phyloP scores from a whole-genome alignment of 2,888 invertebrate genomes.

The Morinoia aosen region DNA sequence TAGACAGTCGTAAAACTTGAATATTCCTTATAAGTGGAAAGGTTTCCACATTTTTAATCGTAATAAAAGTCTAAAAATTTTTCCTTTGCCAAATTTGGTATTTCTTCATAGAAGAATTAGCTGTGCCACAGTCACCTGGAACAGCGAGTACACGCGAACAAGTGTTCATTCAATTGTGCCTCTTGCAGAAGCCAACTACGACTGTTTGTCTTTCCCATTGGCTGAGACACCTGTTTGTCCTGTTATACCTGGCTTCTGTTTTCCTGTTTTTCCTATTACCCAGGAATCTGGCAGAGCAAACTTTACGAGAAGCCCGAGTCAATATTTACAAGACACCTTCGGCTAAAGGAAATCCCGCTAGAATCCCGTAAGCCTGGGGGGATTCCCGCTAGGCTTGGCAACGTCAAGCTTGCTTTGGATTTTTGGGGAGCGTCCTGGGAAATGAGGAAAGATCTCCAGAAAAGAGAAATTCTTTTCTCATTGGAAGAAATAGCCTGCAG shows the following conservation, averaged over 20 bases:
- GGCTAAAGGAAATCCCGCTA: constrained; percentile 49
- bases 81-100: neutral
- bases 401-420: constrained; percentile 48
- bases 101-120: neutral
- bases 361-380: constrained; percentile 45
- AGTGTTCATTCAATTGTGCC: neutral
- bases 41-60: neutral
- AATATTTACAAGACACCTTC: constrained; percentile 53
- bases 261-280: constrained; percentile 22
- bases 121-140: neutral
- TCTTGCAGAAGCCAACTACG: neutral
- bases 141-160: neutral
- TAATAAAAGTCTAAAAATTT: neutral
- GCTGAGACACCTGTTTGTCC: neutral
- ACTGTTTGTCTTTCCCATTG: neutral
- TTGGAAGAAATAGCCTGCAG: neutral
- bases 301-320: constrained; percentile 51
- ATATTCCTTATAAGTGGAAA: too few relatives aligned
- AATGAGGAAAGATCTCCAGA: constrained; percentile 28
- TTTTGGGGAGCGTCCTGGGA: constrained; percentile 46
- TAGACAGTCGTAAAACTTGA: too few relatives aligned
- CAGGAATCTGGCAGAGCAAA: constrained; percentile 44
- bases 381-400: constrained; percentile 51
- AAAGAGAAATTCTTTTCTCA: constrained; percentile 12
- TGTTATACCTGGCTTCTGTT: neutral